These are phyloP conservation scores for Paracentrotus lividus DNA, from an alignment of 53 echinoderm and acorn worm species.

Conservation along the genomic window DNA sequence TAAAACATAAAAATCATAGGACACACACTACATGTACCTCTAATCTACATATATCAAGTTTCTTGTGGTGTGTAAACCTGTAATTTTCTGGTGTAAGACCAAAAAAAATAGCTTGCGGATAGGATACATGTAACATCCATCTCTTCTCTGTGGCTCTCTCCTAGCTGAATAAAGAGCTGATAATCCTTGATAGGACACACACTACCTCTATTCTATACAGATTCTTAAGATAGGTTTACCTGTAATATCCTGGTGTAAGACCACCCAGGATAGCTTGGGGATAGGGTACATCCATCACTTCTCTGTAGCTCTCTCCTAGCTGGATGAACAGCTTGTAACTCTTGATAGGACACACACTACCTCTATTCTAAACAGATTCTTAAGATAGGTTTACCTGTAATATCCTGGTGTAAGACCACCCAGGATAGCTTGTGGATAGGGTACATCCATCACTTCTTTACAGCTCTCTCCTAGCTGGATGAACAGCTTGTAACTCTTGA, in stretches of 20 bases:
- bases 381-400: slow-evolving; percentile 88
- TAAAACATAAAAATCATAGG: too few relatives aligned
- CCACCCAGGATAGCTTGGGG: slow-evolving; percentile 90
- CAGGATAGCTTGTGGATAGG: slow-evolving; percentile 82
- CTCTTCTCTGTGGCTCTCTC: slow-evolving; percentile 78
- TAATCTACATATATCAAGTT: too few relatives aligned
- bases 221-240: too few relatives aligned
- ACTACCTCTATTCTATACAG: too few relatives aligned
- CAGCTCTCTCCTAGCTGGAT: slow-evolving; percentile 68
- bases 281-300: slow-evolving; percentile 88
- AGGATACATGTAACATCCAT: slow-evolving; percentile 92
- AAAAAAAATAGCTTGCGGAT: slow-evolving; percentile 84
- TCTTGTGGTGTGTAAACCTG: too few relatives aligned
- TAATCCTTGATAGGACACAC: too few relatives aligned
- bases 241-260: slow-evolving; percentile 85
- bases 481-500: slow-evolving; percentile 82
- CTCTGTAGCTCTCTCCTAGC: slow-evolving; percentile 77
- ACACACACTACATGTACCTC: too few relatives aligned
- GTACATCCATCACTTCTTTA: slow-evolving; percentile 58
- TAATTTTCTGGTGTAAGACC: slow-evolving; percentile 88
- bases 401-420: slow-evolving; percentile 87
- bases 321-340: slow-evolving; percentile 87
- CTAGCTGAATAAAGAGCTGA: slow-evolving; percentile 80
- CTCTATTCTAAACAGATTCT: too few relatives aligned
- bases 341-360: slow-evolving; percentile 66